Conservation (phyloP, 2,888 invertebrate genomes). For the Seira ritae region DNA sequence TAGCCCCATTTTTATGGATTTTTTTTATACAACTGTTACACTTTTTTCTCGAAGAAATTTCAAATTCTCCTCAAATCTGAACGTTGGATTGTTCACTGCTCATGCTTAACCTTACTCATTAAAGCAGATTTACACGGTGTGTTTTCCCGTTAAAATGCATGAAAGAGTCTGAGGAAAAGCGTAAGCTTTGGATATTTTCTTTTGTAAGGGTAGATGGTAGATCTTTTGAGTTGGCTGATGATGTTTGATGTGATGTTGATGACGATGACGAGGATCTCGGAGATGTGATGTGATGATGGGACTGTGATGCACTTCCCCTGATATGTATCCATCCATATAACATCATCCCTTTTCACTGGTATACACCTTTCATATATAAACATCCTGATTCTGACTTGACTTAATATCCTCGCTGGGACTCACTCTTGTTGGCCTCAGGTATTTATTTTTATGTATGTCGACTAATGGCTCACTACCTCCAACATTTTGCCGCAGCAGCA, state of each 20-base stretch:
- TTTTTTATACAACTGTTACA: no score
- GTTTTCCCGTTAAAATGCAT: conserved; percentile 39
- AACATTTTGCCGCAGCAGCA: conserved; percentile 45
- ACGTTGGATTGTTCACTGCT: neutral
- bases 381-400: neutral
- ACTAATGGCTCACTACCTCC: conserved; percentile 54
- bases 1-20: no score
- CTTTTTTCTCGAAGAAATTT: no score
- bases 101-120: conserved; percentile 54
- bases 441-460: conserved; percentile 69
- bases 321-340: no score
- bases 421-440: conserved; percentile 65
- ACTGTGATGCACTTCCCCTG: neutral
- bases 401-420: conserved; percentile 48
- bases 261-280: conserved; percentile 21
- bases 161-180: neutral
- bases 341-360: no score
- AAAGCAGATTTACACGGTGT: conserved; percentile 51
- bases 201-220: no score
- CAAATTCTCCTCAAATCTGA: no score
- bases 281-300: conserved; percentile 48
- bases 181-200: no score
- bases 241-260: conserved; percentile 36
- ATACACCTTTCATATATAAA: no score
- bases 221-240: conserved; percentile 6